Base-by-base conservation (phyloP, 2,113 vertebrate species). In the Plectropomus leopardus region DNA sequence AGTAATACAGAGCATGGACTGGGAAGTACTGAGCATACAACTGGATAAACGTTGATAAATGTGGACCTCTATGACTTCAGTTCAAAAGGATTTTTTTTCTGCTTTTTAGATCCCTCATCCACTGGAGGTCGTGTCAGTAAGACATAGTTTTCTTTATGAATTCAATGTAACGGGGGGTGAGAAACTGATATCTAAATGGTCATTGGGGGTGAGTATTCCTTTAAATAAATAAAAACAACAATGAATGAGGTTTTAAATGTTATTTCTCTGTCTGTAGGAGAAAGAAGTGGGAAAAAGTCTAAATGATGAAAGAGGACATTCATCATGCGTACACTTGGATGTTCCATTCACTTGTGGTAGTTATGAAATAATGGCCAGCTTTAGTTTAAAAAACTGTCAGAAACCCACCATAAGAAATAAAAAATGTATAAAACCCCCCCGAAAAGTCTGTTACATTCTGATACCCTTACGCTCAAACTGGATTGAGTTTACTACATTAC, bases 191-290 rank as follows among this genome's bases (percentile, higher is more conserved):
- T 3, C 8, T 10, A 40, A 9, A 40, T 40, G 36, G 36, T 40
- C 36, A 8, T 40, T 9, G 11, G 36, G 36, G 36, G 36, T 40
- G 36, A 40, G 36, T 40, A 10, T 40, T 40, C 36, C 36, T 40
- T 10, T 11, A 10, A 8, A 40, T 10, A 40, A 40, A 40, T 4
- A 45, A 16, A 45, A 76, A 42, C 16, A 17, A 14, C 23, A 66
- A 21, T 61, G 51, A 48, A 77, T 51, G 24, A 54, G n/a, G 36
- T 28, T 21, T 53, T 28, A 2, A 47, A 67, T 32, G 59, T 19
- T 54, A 45, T 78, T 84, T 72, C 53, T 68, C 66, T 78, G 51
- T 87, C 72, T 73, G 55, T 24, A 45, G 53, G 53, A 58, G 42
- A 47, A 47, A 74, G 16, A 84, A 72, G 26, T 48, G 14, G 15